phyloP scores from a whole-genome alignment of 1,140 invertebrate species.

The Eulimnadia texana region DNA sequence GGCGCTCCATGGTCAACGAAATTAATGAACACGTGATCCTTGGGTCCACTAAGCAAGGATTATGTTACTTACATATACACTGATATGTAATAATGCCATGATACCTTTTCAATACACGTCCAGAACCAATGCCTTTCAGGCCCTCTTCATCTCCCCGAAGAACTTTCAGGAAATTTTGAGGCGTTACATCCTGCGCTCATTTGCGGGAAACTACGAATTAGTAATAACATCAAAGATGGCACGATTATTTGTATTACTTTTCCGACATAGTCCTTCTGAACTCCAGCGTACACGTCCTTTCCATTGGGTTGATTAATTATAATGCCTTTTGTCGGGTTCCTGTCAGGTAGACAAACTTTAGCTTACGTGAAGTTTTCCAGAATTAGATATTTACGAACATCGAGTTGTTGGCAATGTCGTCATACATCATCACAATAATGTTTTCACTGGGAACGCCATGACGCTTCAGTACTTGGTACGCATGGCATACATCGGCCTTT shows the following conservation, averaged over 20 bases:
- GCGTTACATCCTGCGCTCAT: constrained; percentile 33
- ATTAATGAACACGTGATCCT: constrained; percentile 46
- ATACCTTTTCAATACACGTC: constrained; percentile 40
- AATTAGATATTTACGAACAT: constrained; percentile 30
- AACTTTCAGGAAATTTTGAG: constrained; percentile 40
- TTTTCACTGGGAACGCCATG: constrained; percentile 42
- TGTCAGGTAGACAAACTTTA: constrained; percentile 23
- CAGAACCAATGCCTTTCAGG: constrained; percentile 34
- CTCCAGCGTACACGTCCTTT: constrained; percentile 41
- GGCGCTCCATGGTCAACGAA: constrained; percentile 50
- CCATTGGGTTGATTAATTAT: constrained; percentile 44
- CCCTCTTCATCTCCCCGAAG: constrained; percentile 34
- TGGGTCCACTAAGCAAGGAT: constrained; percentile 32
- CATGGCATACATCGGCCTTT: constrained; percentile 45
- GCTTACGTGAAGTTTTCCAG: neutral
- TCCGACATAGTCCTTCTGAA: constrained; percentile 41
- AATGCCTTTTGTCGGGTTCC: constrained; percentile 41
- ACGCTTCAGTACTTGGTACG: constrained; percentile 41
- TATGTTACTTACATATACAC: neutral
- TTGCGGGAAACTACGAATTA: constrained; percentile 9
- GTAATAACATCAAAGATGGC: constrained; percentile 6
- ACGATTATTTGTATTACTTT: constrained; percentile 24
- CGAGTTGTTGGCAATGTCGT: constrained; percentile 41
- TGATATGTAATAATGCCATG: neutral
- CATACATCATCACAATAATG: constrained; percentile 49